Evolutionary conservation across 2,888 invertebrate species (phyloP).

Genomic region (Hirtodrosophila histrioides): DNA sequence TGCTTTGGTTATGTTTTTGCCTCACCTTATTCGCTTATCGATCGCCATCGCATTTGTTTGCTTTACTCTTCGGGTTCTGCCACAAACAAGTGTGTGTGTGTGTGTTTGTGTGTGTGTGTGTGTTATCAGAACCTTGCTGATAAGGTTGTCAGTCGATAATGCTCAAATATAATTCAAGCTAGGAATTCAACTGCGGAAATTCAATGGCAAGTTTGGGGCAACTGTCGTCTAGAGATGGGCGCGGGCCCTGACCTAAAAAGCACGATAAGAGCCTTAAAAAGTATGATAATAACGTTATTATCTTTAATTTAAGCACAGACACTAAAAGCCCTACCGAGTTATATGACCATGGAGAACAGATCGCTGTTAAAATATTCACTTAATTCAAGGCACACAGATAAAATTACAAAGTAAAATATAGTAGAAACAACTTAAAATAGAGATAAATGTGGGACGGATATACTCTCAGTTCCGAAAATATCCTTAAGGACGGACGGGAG

Average conservation of each 20-base stretch:
- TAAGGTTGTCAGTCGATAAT: slow-evolving; percentile 50
- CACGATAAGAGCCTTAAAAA: slow-evolving; percentile 19
- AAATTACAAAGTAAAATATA: too few species aligned
- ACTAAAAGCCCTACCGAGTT: neutral
- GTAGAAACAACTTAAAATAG: too few species aligned
- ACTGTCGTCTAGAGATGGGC: slow-evolving; percentile 24
- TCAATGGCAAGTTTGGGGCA: slow-evolving; percentile 69
- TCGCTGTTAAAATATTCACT: too few species aligned
- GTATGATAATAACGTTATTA: slow-evolving; percentile 16
- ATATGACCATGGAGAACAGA: neutral
- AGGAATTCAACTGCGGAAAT: slow-evolving; percentile 50
- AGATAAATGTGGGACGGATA: too few species aligned
- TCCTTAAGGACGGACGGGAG: too few species aligned
- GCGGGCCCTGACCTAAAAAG: slow-evolving; percentile 37
- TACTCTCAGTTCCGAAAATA: too few species aligned
- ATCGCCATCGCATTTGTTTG: slow-evolving; percentile 48
- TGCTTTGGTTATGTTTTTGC: slow-evolving; percentile 24
- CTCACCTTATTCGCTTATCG: slow-evolving; percentile 45
- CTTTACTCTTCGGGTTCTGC: slow-evolving; percentile 34
- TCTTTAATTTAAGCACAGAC: slow-evolving; percentile 6
- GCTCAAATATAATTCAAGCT: slow-evolving; percentile 12
- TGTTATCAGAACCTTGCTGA: slow-evolving; percentile 56
- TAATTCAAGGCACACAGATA: too few species aligned
- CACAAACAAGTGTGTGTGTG: slow-evolving; percentile 6
- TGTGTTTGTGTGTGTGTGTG: slow-evolving; percentile 16